These are phyloP conservation scores for Crotalus horridus DNA, from an alignment of 2,113 vertebrate genomes.

Conservation along the genomic window DNA sequence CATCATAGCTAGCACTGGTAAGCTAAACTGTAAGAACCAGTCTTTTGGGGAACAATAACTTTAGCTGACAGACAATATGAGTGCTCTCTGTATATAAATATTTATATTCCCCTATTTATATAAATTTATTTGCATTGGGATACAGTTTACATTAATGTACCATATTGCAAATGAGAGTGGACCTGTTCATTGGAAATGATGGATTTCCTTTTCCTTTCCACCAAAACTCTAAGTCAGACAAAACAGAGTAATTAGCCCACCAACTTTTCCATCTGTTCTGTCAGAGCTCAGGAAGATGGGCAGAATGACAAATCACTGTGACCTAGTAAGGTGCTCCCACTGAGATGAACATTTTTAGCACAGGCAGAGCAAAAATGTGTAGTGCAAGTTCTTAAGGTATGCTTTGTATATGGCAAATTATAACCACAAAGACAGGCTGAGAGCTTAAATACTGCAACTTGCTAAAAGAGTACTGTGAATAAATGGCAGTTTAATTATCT, in stretches of 20 bases:
- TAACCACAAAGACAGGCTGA: background rate
- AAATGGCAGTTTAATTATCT: background rate
- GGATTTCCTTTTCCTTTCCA: background rate
- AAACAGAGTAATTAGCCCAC: constrained; percentile 43
- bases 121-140: background rate
- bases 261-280: constrained; percentile 42
- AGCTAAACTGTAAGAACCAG: background rate
- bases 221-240: constrained; percentile 25
- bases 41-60: background rate
- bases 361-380: background rate
- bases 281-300: constrained; percentile 28
- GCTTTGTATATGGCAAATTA: constrained; percentile 14
- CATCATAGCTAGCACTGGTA: background rate
- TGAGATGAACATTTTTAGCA: background rate
- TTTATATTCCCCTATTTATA: background rate
- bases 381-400: background rate
- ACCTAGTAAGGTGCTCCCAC: constrained; percentile 16
- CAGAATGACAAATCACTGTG: constrained; percentile 40
- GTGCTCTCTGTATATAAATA: background rate
- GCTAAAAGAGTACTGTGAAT: background rate
- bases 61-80: background rate
- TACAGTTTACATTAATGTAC: constrained; percentile 16
- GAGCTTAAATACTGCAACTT: background rate
- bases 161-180: background rate
- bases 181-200: constrained; percentile 12